Base-by-base conservation (phyloP, 2,888 invertebrate species). In the Drosophila rellima region DNA sequence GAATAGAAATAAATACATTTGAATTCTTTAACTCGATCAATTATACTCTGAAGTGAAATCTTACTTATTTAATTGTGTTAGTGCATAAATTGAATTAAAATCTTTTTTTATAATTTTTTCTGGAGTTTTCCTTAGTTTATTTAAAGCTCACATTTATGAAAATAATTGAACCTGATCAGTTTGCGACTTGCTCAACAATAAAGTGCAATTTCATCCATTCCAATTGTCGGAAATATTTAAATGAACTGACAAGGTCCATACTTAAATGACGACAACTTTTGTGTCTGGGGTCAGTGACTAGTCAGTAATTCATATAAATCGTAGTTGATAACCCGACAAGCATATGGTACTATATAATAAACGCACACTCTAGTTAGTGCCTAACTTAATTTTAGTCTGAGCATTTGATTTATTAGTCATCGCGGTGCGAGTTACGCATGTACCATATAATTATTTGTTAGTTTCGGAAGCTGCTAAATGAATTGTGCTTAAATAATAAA, bases 181-280 rank as follows among this genome's bases (percentile, higher is more conserved):
- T 76, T 55, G 54, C 45, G 45, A 59, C 37, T 40, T 31, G 44
- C 55, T 52, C 51, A 70, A 47, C 39, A 63, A 63, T 48, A n/a
- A 40, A 37, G 29, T 39, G 17, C 13, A 70, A 35, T 42, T 70
- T 15, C 37, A 31, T 40, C 35, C 40, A 61, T 52, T 74, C 20
- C 29, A 31, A 35, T 23, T 56, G 26, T 26, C 11, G 33, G 11
- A 15, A 13, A 23, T n/a, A 31, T 35, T 23, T 44, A 44, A 33
- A 55, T 44, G 4, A 18, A n/a, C 40, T 20, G 40, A 54, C 40
- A 54, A 42, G 54, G 15, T 44, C 39, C n/a, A 10, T 10, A 23
- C 29, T 1, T 18, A 39, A 26, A 18, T 5, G 15, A 20, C 33
- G 17, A 13, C 18, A 35, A n/a, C 11, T 23, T 29, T 48, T 54